Conservation (phyloP, 2,113 vertebrate species). For the Pongo abelii region DNA sequence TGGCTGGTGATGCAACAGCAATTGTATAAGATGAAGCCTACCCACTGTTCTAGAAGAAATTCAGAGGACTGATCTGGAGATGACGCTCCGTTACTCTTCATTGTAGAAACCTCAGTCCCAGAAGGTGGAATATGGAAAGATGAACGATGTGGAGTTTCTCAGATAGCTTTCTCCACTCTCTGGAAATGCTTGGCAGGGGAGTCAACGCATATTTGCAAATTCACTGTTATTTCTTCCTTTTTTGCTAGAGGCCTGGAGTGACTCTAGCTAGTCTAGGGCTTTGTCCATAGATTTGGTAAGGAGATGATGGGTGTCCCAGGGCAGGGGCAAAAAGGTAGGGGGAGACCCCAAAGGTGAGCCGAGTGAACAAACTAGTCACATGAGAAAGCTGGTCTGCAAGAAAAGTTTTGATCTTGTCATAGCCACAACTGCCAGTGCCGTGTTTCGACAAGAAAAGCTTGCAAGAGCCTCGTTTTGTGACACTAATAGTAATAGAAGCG, state of each 20-base stretch:
- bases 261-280: neutral
- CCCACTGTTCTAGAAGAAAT: neutral
- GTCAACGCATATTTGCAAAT: neutral
- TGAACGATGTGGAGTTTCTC: rapidly evolving
- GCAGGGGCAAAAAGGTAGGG: neutral
- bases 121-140: neutral
- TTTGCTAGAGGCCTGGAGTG: neutral
- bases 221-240: neutral
- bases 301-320: neutral
- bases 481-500: constrained; percentile 62
- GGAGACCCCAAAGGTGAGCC: neutral
- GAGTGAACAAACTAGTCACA: constrained; percentile 41
- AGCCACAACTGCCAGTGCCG: constrained; percentile 59
- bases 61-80: neutral
- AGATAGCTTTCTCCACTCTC: neutral
- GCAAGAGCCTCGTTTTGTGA: constrained; percentile 63
- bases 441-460: constrained; percentile 71
- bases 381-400: constrained; percentile 59
- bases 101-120: neutral
- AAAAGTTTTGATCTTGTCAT: constrained; percentile 63
- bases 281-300: neutral
- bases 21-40: neutral
- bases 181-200: rapidly evolving
- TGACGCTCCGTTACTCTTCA: too few species aligned
- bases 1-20: neutral